These are phyloP conservation scores for Dromococcyx pavoninus DNA, from an alignment of 2,797 vertebrate species.

Conservation along the genomic window DNA sequence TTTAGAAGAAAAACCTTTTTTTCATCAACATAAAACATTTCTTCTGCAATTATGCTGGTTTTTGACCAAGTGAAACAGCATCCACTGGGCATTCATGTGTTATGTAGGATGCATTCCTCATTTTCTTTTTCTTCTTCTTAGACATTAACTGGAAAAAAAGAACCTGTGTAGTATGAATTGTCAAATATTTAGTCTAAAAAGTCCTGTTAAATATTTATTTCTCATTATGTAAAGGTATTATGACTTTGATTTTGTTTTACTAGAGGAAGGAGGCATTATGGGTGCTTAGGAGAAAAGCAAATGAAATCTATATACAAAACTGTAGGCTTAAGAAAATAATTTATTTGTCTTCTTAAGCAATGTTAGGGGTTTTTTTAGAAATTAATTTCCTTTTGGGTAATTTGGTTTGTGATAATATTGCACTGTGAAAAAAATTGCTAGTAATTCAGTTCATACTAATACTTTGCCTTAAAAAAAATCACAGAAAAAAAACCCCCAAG, in stretches of 20 bases:
- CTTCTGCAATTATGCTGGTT: not conserved
- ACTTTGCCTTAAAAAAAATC: not conserved
- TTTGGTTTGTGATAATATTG: not conserved
- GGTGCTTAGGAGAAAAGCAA: not conserved
- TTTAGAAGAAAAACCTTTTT: not conserved
- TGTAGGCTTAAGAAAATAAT: not conserved
- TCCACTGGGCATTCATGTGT: not conserved
- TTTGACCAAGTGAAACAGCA: not conserved
- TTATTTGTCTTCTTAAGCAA: not conserved
- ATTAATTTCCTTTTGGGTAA: not conserved
- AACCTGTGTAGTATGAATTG: not conserved
- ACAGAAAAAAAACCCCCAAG: not conserved
- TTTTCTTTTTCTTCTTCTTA: not conserved
- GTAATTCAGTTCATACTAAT: not conserved
- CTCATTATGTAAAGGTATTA: not conserved
- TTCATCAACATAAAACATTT: not conserved
- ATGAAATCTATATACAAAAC: not conserved
- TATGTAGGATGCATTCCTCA: not conserved
- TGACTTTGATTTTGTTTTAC: not conserved
- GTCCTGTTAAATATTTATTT: not conserved
- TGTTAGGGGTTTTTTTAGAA: not conserved
- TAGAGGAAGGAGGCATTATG: not conserved
- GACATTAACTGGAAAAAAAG: not conserved
- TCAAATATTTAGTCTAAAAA: not conserved
- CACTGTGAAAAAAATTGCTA: not conserved